phyloP scores from a whole-genome alignment of 2,888 invertebrate genomes.

The Bellardia pandia region DNA sequence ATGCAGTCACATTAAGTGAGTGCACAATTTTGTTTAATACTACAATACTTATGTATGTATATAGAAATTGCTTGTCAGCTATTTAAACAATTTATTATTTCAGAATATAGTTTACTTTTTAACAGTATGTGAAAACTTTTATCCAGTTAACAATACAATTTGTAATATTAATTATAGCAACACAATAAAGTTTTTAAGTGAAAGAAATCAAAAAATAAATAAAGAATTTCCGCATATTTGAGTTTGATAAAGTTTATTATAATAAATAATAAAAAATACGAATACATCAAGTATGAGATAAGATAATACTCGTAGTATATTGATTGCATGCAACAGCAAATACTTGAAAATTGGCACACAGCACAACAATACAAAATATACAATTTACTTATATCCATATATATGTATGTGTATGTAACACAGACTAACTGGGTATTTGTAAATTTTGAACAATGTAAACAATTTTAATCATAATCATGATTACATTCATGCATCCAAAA shows the following conservation, averaged over 20 bases:
- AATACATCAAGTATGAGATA: constrained; percentile 29
- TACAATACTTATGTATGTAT: no score
- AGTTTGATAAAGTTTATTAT: constrained; percentile 27
- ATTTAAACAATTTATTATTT: no score
- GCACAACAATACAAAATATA: background rate
- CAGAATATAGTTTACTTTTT: no score
- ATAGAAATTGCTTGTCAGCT: no score
- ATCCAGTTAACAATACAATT: background rate
- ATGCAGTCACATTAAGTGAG: no score
- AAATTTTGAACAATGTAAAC: background rate
- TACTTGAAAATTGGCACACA: constrained; percentile 21
- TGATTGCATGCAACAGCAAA: background rate
- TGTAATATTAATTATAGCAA: background rate
- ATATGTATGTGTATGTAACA: background rate
- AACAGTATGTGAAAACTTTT: no score
- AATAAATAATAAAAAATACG: constrained; percentile 16
- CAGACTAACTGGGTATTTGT: background rate
- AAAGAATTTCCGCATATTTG: constrained; percentile 37
- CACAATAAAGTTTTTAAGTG: background rate
- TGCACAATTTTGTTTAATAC: background rate
- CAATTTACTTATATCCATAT: background rate
- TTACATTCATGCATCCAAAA: background rate
- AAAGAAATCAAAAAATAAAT: background rate
- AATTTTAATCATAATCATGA: constrained; percentile 25
- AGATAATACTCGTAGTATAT: constrained; percentile 27